Percentiles rank a stretch among this genome's conserved stretches.
Conservation (phyloP, 2,888 invertebrate genomes). For the Boloria selene region DNA sequence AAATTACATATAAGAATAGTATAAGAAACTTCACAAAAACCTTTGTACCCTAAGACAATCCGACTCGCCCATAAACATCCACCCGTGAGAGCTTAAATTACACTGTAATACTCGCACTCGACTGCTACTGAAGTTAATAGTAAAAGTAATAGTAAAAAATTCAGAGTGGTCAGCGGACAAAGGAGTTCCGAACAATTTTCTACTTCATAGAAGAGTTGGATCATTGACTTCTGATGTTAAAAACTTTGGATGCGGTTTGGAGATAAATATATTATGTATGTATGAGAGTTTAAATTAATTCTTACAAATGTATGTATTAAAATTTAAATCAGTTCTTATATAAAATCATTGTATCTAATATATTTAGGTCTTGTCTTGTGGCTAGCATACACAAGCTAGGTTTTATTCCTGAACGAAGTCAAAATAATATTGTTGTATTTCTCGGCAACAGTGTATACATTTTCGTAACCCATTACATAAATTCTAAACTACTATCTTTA, state of each 20-base stretch:
- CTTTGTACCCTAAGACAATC: conserved; percentile 30
- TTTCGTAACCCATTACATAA: no score
- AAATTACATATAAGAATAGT: no score
- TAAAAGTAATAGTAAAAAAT: conserved; percentile 75
- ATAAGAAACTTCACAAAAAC: conserved; percentile 23
- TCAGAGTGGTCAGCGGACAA: conserved; percentile 73
- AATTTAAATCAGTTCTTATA: no score
- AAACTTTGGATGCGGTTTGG: conserved; percentile 38
- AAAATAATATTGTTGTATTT: no score
- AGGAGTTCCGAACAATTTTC: conserved; percentile 76
- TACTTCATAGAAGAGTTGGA: conserved; percentile 68
- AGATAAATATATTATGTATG: not conserved
- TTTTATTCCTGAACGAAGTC: no score
- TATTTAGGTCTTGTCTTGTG: no score
- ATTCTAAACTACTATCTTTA: no score
- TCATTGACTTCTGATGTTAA: conserved; percentile 43
- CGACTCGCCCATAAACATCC: not conserved
- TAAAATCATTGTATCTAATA: no score
- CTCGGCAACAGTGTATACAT: no score
- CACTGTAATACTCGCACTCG: conserved; percentile 35
- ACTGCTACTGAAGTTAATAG: conserved; percentile 62
- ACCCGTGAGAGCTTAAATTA: conserved; percentile 30
- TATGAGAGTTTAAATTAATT: no score
- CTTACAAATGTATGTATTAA: not conserved
- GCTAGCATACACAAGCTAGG: no score